These are phyloP conservation scores for Scelioninae gen. 1 DNA, from an alignment of 2,888 invertebrate species.

Conservation along the genomic window DNA sequence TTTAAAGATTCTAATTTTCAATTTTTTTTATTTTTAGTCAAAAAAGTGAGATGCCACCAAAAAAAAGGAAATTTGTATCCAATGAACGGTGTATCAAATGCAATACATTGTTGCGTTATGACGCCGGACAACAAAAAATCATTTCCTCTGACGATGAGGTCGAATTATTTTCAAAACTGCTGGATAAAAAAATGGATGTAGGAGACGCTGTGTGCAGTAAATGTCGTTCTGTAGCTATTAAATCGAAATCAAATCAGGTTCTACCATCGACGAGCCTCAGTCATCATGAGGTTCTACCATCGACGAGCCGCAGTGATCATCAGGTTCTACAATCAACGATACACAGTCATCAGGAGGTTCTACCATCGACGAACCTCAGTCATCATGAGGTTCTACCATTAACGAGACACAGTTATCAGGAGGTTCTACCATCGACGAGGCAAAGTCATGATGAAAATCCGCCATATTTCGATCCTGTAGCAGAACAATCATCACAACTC, in stretches of 20 bases:
- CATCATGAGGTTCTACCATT: slow-evolving; percentile 7
- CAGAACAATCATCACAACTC: slow-evolving; percentile 19
- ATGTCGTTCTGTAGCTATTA: slow-evolving; percentile 4
- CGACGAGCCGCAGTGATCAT: not conserved
- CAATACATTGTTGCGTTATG: slow-evolving; percentile 22
- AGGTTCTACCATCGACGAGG: not conserved
- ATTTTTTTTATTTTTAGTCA: too few relatives aligned
- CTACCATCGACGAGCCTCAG: slow-evolving; percentile 19
- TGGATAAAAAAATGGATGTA: slow-evolving; percentile 7
- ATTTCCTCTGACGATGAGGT: slow-evolving; percentile 16
- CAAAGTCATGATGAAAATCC: not conserved
- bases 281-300: slow-evolving; percentile 9
- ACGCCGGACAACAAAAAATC: slow-evolving; percentile 14
- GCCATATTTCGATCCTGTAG: slow-evolving; percentile 13
- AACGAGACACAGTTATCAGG: not conserved
- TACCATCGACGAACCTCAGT: slow-evolving; percentile 17
- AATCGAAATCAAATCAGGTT: slow-evolving; percentile 9
- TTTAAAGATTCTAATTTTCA: too few relatives aligned
- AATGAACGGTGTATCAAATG: slow-evolving; percentile 12
- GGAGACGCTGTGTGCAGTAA: slow-evolving; percentile 18
- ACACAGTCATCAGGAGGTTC: not conserved
- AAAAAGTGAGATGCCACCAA: not conserved
- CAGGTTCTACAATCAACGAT: not conserved
- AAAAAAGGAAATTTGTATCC: slow-evolving; percentile 5
- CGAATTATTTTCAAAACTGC: slow-evolving; percentile 12